Base-by-base conservation (phyloP, 2,888 invertebrate species). In the Hermodice carunculata region DNA sequence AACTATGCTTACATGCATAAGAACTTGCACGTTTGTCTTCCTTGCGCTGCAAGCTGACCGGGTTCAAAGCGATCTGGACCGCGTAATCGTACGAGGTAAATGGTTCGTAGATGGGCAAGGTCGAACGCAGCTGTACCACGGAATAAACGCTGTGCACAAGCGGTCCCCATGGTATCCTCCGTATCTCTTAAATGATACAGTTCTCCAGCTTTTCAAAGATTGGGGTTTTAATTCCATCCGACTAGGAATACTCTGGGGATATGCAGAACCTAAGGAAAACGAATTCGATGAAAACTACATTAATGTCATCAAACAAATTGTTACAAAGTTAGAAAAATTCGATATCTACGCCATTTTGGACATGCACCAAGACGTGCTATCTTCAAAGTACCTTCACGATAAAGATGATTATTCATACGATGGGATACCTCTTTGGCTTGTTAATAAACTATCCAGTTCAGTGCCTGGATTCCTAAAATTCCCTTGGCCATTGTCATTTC, bases 211-310 rank as follows among this genome's bases (percentile, higher is more conserved):
- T 32, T 71, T 64, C 46, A 56, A 69, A 31, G 59, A 70, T 28
- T 78, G 78, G 75, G 80, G 80, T n/a, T 80, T 80, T 67, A 80
- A 80, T 66, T 74, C 67, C 1, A 71, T 81, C 8, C 70, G 80
- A n/a, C 56, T 80, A 22, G 80, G 80, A 6, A 56, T 63, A 22
- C 77, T 81, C 77, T 80, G 80, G 80, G 46, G 71, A n/a, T 80
- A 79, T 5, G 57, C 75, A 1, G 65, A 74, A 57, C 77, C 78
- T 17, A 26, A 34, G 22, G 51, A 67, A 40, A 70, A 61, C 11
- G 5, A 43, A 6, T 63, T 67, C 31, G 77, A 80, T 64, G 44
- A 65, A n/a, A 73, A 78, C 6, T 80, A 81, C 53, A n/a, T 79
- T 11, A 44, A 56, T 8, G 66, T 70, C 8, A 48, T 79, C 54